Percentiles rank a stretch among this genome's conserved stretches.
Evolutionary conservation across 1,140 invertebrate species (phyloP).

Genomic region (Temnothorax curvispinosus): DNA sequence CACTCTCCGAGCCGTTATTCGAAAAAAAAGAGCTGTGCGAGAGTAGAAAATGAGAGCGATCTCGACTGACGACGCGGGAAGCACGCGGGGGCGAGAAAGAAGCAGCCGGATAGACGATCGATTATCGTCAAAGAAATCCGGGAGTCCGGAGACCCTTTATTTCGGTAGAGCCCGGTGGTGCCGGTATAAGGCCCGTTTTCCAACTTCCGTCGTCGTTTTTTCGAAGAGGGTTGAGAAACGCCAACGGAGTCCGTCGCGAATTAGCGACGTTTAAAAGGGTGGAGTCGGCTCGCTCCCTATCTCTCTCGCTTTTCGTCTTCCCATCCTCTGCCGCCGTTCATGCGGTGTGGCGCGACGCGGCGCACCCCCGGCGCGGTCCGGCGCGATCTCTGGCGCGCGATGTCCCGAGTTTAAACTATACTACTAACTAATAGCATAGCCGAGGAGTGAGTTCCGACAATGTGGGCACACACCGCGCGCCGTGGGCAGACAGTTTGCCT

Average conservation of each 20-base stretch:
- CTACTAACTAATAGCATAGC: constrained; percentile 85
- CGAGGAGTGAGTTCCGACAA: constrained; percentile 82
- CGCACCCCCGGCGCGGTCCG: neutral
- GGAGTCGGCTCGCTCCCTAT: constrained; percentile 65
- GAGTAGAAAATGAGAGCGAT: constrained; percentile 1
- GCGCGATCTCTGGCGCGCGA: constrained; percentile 14
- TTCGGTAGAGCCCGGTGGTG: neutral
- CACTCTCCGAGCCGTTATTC: neutral
- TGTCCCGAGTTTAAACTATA: constrained; percentile 78
- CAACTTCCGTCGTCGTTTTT: constrained; percentile 30
- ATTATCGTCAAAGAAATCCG: constrained; percentile 31
- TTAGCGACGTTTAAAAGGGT: constrained; percentile 80
- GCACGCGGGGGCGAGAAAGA: neutral
- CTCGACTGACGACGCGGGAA: neutral
- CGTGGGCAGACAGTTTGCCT: constrained; percentile 83
- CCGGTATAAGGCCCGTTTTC: neutral
- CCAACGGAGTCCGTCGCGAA: constrained; percentile 78
- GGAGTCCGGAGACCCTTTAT: constrained; percentile 31
- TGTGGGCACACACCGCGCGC: constrained; percentile 73
- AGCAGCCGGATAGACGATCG: neutral
- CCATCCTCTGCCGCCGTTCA: neutral
- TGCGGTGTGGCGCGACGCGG: neutral
- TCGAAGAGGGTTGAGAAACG: constrained; percentile 35
- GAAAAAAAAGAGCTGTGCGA: neutral
- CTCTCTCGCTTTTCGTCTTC: neutral